Evolutionary conservation across 64 coral and sea anemone genomes (phyloP), one percentile per base, ranked within the genome.

Genomic region (Hydrozoanthus tunicans): DNA sequence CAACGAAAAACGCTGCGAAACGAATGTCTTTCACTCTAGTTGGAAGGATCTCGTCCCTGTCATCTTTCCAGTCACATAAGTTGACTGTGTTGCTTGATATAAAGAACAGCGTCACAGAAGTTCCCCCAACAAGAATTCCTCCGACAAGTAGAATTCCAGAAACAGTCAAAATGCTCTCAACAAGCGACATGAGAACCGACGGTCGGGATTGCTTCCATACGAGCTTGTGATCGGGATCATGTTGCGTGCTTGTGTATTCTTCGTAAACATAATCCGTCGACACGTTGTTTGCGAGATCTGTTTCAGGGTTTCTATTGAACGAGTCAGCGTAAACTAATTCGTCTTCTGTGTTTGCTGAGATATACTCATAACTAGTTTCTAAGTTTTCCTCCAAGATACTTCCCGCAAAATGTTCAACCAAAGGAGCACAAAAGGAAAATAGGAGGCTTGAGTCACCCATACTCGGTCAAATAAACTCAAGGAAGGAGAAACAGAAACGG

Each of bases 141-240:
- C 81, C 81, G 12, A 53, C 74, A 13, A 77, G 1, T 15, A 53
- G 13, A 53, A 77, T 77, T 53, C 74, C 74, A 2, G 74, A 77
- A 77, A 77, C 74, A 77, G 32, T 77, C 51, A 77, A 53, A 26
- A 77, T 9, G 15, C 32, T 53, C 55, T 77, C 74, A 53, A 77
- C 74, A 43, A 43, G 32, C 32, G 32, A 43, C 32, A 43, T 43
- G 32, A 43, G 32, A 43, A 43, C 32, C 32, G 74, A 77, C 51
- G 74, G 74, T 77, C 74, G 74, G 11, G 74, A 51, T 77, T 53
- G 32, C 15, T 77, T 77, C 74, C 74, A 77, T 9, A 52, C 43
- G 11, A 77, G 55, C 55, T 26, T 6, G 32, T 32, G 2, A 43
- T 43, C 32, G 32, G 32, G 32, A 43, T 2, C 32, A 43, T 43